Evolutionary conservation across 2,113 vertebrate genomes (phyloP).

Genomic region (Okapia johnstoni): DNA sequence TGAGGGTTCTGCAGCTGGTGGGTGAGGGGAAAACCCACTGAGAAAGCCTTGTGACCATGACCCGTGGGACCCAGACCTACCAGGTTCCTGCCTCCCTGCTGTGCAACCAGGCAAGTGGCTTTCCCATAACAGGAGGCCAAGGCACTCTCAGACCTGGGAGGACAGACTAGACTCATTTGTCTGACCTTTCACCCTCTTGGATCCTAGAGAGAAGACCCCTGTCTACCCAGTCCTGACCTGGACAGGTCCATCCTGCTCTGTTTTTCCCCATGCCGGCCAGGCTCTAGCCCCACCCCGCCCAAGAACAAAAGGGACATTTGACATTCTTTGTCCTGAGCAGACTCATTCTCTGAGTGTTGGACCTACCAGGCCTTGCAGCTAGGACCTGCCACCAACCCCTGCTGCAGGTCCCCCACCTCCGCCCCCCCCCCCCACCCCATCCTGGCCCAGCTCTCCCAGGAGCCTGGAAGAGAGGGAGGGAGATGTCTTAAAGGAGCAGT

Average conservation of each 20-base stretch:
- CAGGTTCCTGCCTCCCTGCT: neutral
- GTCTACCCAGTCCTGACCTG: neutral
- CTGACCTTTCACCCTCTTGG: neutral
- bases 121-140: neutral
- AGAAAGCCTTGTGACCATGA: neutral
- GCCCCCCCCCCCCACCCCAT: neutral
- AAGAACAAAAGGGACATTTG: conserved; percentile 35
- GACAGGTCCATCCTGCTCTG: neutral
- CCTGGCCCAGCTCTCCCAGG: neutral
- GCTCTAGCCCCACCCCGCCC: neutral
- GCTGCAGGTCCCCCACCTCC: neutral
- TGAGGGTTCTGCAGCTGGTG: neutral
- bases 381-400: neutral
- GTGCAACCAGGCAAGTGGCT: neutral
- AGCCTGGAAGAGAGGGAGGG: neutral
- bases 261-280: neutral
- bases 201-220: neutral
- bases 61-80: neutral
- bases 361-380: neutral
- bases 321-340: conserved; percentile 9
- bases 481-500: conserved; percentile 38
- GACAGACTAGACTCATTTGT: neutral
- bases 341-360: conserved; percentile 5
- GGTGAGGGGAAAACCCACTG: neutral
- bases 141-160: neutral